These are phyloP conservation scores for Erinaceus europaeus DNA, from an alignment of 2,113 vertebrate genomes.

Conservation along the genomic window DNA sequence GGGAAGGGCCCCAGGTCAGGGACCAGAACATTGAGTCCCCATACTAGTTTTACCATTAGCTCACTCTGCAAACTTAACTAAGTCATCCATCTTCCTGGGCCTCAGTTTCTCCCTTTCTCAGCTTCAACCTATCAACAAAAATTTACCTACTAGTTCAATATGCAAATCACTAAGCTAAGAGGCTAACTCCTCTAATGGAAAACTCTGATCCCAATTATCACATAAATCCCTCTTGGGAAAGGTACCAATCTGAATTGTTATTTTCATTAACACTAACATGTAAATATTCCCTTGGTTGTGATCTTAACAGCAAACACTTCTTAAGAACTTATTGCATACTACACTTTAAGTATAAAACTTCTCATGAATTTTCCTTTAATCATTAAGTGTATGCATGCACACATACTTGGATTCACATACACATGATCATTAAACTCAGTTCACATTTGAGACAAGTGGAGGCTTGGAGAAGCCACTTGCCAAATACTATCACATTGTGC, in stretches of 20 bases:
- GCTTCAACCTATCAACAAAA: not conserved
- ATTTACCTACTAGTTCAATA: conserved; percentile 40
- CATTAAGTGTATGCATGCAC: too few relatives aligned
- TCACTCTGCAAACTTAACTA: not conserved
- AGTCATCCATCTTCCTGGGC: not conserved
- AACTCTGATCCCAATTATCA: conserved; percentile 44
- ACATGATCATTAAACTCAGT: not conserved
- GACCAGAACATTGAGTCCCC: not conserved
- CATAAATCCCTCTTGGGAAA: conserved; percentile 54
- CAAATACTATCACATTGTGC: not conserved
- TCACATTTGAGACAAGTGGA: not conserved
- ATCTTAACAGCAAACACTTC: conserved; percentile 46
- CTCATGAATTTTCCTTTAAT: conserved; percentile 3
- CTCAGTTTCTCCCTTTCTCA: conserved; percentile 5
- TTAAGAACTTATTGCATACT: not conserved
- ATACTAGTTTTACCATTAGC: not conserved
- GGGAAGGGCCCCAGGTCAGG: not conserved
- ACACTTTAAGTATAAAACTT: not conserved
- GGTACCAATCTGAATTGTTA: conserved; percentile 38
- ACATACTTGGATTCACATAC: too few relatives aligned
- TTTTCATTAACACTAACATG: conserved; percentile 48
- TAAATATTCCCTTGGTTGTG: conserved; percentile 48
- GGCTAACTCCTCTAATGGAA: conserved; percentile 57
- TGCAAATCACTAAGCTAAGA: conserved; percentile 48
- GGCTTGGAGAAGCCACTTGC: not conserved